phyloP scores from a whole-genome alignment of 2,888 invertebrate species.

The Spatulosminthurus flaviceps region DNA sequence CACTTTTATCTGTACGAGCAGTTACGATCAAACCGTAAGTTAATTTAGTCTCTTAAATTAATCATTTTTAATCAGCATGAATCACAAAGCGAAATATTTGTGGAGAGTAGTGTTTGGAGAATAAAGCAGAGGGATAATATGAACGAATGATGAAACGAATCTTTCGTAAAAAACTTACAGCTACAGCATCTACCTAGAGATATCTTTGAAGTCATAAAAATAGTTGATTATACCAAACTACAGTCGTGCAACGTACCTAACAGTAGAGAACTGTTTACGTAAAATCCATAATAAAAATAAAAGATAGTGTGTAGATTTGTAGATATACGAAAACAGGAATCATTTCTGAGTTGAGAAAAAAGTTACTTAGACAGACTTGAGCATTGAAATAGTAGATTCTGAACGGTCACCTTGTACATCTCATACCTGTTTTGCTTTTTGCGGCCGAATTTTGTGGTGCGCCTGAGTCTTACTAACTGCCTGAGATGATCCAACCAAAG shows the following conservation, averaged over 20 bases:
- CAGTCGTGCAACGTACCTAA: constrained; percentile 6
- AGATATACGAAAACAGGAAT: neutral
- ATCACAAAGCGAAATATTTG: neutral
- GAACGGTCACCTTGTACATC: constrained; percentile 19
- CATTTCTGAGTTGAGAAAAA: neutral
- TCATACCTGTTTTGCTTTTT: constrained; percentile 48
- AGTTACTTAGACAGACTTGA: neutral
- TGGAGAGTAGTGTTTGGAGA: constrained; percentile 20
- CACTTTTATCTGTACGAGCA: constrained; percentile 43
- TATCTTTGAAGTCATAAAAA: neutral
- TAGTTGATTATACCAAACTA: constrained; percentile 12
- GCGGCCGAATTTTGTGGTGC: constrained; percentile 41
- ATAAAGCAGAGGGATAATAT: constrained; percentile 13
- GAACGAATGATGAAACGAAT: constrained; percentile 16
- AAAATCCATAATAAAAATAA: neutral
- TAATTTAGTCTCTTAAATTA: too few relatives aligned
- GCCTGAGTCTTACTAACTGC: constrained; percentile 46
- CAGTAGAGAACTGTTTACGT: neutral
- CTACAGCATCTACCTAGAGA: neutral
- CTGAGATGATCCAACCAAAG: constrained; percentile 42
- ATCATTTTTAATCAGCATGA: neutral
- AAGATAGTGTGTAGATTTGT: neutral
- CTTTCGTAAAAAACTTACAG: neutral
- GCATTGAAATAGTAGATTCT: constrained; percentile 23
- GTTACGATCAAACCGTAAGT: too few relatives aligned